Conservation (phyloP, 2,888 invertebrate species). For the Serripes groenlandicus region DNA sequence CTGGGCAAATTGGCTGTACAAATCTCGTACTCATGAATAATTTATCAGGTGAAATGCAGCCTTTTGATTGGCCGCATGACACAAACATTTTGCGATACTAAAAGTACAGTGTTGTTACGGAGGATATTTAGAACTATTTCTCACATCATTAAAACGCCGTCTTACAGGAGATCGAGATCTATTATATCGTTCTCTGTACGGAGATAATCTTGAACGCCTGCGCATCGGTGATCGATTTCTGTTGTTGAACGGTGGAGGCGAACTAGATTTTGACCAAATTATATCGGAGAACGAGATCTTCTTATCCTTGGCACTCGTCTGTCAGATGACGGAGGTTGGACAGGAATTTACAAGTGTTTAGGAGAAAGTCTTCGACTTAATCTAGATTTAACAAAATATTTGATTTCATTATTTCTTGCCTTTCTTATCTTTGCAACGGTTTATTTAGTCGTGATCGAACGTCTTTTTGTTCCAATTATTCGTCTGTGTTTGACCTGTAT, state of each 20-base stretch:
- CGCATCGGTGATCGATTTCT: conserved; percentile 25
- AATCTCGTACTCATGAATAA: too few species aligned
- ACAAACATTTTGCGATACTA: too few species aligned
- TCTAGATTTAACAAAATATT: conserved; percentile 53
- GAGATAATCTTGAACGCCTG: conserved; percentile 26
- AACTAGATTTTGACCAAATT: conserved; percentile 26
- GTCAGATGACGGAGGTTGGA: neutral
- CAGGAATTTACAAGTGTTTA: conserved; percentile 23
- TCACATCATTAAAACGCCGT: neutral
- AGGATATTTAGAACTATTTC: conserved; percentile 34
- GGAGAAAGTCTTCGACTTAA: too few species aligned
- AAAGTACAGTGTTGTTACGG: too few species aligned
- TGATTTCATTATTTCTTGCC: conserved; percentile 7
- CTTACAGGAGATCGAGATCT: conserved; percentile 42
- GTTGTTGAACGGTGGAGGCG: conserved; percentile 27
- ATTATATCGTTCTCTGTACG: conserved; percentile 38
- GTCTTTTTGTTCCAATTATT: conserved; percentile 35
- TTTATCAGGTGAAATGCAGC: too few species aligned
- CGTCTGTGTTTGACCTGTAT: conserved; percentile 53
- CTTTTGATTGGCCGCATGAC: too few species aligned
- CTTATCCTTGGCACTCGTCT: conserved; percentile 20
- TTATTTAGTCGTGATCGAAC: conserved; percentile 45
- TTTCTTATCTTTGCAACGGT: too few species aligned
- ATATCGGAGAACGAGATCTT: conserved; percentile 43
- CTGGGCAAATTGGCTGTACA: too few species aligned